These are phyloP conservation scores for Potamarius usumacintae DNA, from an alignment of 2,113 vertebrate genomes.

Conservation along the genomic window DNA sequence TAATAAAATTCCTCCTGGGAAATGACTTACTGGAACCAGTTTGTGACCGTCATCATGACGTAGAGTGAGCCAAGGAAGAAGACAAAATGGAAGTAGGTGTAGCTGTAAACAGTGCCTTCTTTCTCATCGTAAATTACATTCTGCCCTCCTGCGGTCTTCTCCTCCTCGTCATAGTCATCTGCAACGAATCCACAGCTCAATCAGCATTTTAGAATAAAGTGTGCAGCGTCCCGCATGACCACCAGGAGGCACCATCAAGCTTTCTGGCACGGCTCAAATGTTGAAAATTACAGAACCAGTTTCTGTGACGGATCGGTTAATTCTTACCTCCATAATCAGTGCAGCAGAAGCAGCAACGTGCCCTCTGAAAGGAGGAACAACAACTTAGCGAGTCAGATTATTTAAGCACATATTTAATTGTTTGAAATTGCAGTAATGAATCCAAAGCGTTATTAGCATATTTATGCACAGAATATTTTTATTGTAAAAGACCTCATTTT, in stretches of 20 bases:
- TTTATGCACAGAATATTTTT: not conserved
- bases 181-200: slow-evolving; percentile 20
- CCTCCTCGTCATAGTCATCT: slow-evolving; percentile 76
- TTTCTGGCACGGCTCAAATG: not conserved
- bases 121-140: slow-evolving; percentile 87
- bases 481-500: slow-evolving; percentile 77
- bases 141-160: slow-evolving; percentile 74
- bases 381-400: not conserved
- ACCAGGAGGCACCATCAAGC: slow-evolving; percentile 62
- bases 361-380: slow-evolving; percentile 73
- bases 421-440: not conserved
- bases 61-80: slow-evolving; percentile 96
- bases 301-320: not conserved
- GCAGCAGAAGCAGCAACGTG: slow-evolving; percentile 95
- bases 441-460: not conserved
- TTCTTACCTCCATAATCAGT: slow-evolving; percentile 79
- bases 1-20: not conserved
- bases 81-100: slow-evolving; percentile 91
- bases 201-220: not conserved
- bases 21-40: slow-evolving; percentile 94
- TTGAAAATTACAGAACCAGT: no score
- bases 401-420: not conserved
- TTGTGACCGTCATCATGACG: slow-evolving; percentile 97
- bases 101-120: slow-evolving; percentile 84
- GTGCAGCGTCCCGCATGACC: slow-evolving; percentile 36